Base-by-base conservation (phyloP, 92 coral and sea anemone genomes). In the Epizoanthus stellaris region DNA sequence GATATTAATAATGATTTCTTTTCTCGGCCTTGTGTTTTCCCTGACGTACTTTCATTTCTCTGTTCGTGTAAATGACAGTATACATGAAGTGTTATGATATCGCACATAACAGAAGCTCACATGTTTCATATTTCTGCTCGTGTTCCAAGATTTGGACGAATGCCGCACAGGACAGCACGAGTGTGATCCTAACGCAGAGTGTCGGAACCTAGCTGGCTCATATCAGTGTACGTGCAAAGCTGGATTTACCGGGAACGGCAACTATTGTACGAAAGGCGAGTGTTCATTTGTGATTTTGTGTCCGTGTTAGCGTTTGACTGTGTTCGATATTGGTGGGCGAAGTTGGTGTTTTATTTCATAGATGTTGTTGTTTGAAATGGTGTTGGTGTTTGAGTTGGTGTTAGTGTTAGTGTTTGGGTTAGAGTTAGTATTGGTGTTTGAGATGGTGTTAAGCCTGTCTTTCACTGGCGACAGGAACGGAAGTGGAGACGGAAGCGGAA, bases 171-270 rank as follows among this genome's bases (percentile, higher is more conserved):
- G 45, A 19, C 80, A 85, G 5, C 84, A 85, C 67, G 68, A 67
- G 43, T 91, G 98, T 38, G 86, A 92, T 82, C 49, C 89, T 6
- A 77, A 83, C 16, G 98, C 96, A 38, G 92, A 85, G 61, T 95
- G 98, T 80, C 43, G 77, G 9, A 94, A 90, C 86, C 79, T 80
- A 40, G 87, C 73, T 19, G 96, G 93, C 13, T 84, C 88, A 3
- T 88, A 89, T 69, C 77, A 80, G 1, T 95, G 98, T 80, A 81
- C 70, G 52, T 95, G 98, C 65, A 95, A 86, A 82, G 20, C 83
- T 3, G 98, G 98, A 21, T 95, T 85, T 85, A 67, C 57, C 38
- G 96, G 96, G 12, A 89, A 91, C 76, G 98, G 98, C 0, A 65
- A 45, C 25, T 69, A 62, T 16, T 95, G 98, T 42, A 49, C 75